These are phyloP conservation scores for Mythimna pallens DNA, from an alignment of 2,888 invertebrate genomes.

Conservation along the genomic window DNA sequence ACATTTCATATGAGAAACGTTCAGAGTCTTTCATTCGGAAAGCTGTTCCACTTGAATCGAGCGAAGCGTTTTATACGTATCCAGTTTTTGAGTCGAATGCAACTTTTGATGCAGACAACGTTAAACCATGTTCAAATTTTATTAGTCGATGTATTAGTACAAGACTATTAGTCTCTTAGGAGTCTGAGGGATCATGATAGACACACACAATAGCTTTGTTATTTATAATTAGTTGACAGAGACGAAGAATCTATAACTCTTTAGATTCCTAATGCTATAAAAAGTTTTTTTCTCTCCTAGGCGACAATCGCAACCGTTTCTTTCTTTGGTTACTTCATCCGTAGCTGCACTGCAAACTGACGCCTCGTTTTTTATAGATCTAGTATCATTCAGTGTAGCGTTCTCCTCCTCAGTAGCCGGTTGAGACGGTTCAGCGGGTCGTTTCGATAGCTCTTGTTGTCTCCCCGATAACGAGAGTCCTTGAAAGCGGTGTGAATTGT, in stretches of 20 bases:
- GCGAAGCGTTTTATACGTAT: slow-evolving; percentile 26
- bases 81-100: slow-evolving; percentile 17
- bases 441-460: slow-evolving; percentile 23
- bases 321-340: neutral
- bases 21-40: slow-evolving; percentile 31
- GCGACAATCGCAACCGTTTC: neutral
- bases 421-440: neutral
- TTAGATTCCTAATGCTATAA: too few species aligned
- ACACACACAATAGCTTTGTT: neutral
- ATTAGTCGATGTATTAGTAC: neutral
- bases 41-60: slow-evolving; percentile 30
- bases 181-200: neutral
- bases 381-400: slow-evolving; percentile 11
- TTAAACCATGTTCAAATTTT: neutral
- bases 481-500: neutral
- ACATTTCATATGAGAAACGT: slow-evolving; percentile 34
- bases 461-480: neutral
- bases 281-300: neutral
- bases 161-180: neutral
- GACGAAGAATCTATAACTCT: neutral
- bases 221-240: neutral
- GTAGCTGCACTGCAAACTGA: neutral
- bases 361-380: slow-evolving; percentile 5
- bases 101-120: neutral
- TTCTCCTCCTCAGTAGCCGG: neutral